Evolutionary conservation across 2,888 invertebrate species (phyloP), one percentile per base, ranked within the genome.

Genomic region (Epistrophe grossulariae): DNA sequence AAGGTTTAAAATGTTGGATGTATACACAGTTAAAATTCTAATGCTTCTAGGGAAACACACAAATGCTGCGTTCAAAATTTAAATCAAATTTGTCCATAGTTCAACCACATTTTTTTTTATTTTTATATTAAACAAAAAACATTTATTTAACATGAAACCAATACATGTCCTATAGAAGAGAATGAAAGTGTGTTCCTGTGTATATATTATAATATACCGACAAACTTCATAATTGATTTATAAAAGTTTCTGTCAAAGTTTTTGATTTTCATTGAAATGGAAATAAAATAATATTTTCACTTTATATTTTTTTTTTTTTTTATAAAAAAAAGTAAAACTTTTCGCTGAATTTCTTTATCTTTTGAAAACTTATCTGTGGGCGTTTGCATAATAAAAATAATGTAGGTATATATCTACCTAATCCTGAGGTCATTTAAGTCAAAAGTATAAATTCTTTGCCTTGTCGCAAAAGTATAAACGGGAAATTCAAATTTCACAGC

Each of bases 241-340:
- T 68, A 68, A 68, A 68, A 68, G 35, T 74, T 74, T 64, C 55
- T 64, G 43, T 64, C 28, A 64, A 64, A 64, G n/a, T 70, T 70
- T 76, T 55, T 31, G 13, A 38, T 19, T 68, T 68, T 50, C 76
- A 77, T 59, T 77, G 24, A 59, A 68, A 77, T 77, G 68, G 38
- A 77, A 68, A 77, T 68, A 68, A 28, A 4, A 68, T 28, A 55
- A 70, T 40, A 50, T 78, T 70, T 78, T 31, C 70, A 78, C 68
- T 78, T 78, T 48, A 64, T 64, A 13, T 11, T 50, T 50, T 1
- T 24, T 24, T 24, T 24, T 24, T 24, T n/a, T 2, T 28, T 9
- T 15, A 0, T 13, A 40, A 40, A 19, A 43, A 40, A 40, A 24
- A 13, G n/a, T 62, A 43, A 55, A 66, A 74, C 55, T 57, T 68